Percentiles rank a stretch among this genome's conserved stretches.
Evolutionary conservation across 2,113 vertebrate species (phyloP).

Genomic region (Tyrannus savana): DNA sequence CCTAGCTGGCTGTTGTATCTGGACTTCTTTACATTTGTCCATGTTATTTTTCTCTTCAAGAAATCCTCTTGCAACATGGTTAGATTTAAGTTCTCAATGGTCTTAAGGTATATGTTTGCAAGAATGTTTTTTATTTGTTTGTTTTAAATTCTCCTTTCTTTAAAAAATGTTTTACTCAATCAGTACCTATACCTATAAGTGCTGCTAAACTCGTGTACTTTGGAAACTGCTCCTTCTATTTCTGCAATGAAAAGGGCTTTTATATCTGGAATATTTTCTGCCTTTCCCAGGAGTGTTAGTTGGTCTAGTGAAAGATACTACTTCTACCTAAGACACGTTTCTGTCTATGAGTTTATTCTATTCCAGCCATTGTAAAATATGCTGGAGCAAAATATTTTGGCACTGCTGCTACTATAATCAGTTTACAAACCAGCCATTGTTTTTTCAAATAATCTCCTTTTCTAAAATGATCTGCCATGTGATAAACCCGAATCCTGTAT

Average conservation of each 20-base stretch:
- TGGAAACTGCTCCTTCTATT: not conserved
- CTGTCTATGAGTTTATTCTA: not conserved
- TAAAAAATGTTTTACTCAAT: not conserved
- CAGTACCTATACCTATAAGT: not conserved
- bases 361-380: not conserved
- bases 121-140: not conserved
- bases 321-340: not conserved
- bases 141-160: not conserved
- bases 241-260: not conserved
- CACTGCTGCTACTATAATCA: not conserved
- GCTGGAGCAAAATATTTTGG: not conserved
- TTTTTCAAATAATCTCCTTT: not conserved
- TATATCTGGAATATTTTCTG: not conserved
- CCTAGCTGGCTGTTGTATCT: not conserved
- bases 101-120: not conserved
- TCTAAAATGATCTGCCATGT: not conserved
- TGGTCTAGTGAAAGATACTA: not conserved
- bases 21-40: not conserved
- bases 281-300: not conserved
- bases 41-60: not conserved
- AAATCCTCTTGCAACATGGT: not conserved
- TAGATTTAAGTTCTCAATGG: not conserved
- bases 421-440: not conserved
- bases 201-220: not conserved
- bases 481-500: not conserved